A percentile compares a stretch with the other conserved stretches of the same genome.
Conservation (phyloP, 2,888 invertebrate species). For the Tipula confusa region DNA sequence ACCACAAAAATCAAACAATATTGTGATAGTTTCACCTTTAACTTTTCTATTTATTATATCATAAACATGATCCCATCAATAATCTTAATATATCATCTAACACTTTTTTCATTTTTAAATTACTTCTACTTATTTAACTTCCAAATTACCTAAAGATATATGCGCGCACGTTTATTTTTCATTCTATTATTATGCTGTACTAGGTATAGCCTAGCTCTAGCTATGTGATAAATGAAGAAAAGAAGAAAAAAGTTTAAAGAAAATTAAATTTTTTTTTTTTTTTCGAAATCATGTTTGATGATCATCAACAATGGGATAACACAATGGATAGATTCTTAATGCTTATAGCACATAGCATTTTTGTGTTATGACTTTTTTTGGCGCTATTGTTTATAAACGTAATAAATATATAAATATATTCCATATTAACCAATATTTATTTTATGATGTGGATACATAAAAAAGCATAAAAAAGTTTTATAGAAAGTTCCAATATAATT, state of each 20-base stretch:
- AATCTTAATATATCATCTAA: slow-evolving; percentile 25
- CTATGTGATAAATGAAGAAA: neutral
- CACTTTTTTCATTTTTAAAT: neutral
- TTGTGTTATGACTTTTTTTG: neutral
- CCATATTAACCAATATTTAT: neutral
- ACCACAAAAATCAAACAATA: neutral
- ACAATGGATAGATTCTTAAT: neutral
- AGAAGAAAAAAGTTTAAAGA: slow-evolving; percentile 1
- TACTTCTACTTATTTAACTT: slow-evolving; percentile 20
- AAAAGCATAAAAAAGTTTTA: too few species aligned
- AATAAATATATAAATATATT: neutral
- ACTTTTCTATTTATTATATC: slow-evolving; percentile 16
- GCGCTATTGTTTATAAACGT: neutral
- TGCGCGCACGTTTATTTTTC: slow-evolving; percentile 25
- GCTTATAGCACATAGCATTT: neutral
- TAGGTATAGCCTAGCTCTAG: too few species aligned
- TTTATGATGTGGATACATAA: neutral
- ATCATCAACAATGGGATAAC: slow-evolving; percentile 13
- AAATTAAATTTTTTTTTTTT: neutral
- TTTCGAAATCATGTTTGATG: neutral
- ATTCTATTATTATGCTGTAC: slow-evolving; percentile 25
- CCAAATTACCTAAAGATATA: slow-evolving; percentile 25
- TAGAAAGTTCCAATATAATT: neutral
- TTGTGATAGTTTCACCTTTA: slow-evolving; percentile 12
- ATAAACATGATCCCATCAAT: slow-evolving; percentile 12